phyloP scores from a whole-genome alignment of 2,888 invertebrate species.

The Psylliodes chrysocephalus region DNA sequence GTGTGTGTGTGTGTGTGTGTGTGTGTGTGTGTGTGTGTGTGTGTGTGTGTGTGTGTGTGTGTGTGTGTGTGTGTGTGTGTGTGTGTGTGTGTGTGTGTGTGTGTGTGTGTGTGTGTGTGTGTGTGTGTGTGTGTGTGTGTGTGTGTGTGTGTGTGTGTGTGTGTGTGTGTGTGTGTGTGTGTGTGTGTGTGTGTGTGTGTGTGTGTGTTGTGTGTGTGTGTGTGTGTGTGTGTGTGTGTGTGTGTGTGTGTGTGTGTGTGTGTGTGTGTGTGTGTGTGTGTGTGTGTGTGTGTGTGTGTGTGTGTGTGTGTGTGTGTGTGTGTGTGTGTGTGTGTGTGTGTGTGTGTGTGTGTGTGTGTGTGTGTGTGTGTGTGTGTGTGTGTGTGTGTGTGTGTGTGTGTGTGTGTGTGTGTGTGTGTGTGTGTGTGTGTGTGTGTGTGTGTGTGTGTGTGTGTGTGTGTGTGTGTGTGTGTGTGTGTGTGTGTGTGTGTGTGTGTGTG shows the following conservation, averaged over 20 bases:
- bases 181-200: constrained; percentile 10
- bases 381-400: constrained; percentile 10
- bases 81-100: too few species aligned
- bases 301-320: constrained; percentile 10
- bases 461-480: constrained; percentile 10
- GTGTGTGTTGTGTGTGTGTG: too few species aligned
- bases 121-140: too few species aligned
- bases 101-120: too few species aligned
- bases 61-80: too few species aligned
- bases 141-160: constrained; percentile 1
- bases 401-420: constrained; percentile 10
- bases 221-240: constrained; percentile 10
- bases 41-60: too few species aligned
- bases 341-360: constrained; percentile 10
- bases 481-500: constrained; percentile 10
- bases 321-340: constrained; percentile 10
- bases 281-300: constrained; percentile 10
- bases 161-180: constrained; percentile 10
- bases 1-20: too few species aligned
- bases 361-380: constrained; percentile 10
- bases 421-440: constrained; percentile 10
- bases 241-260: constrained; percentile 10
- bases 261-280: constrained; percentile 6
- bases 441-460: constrained; percentile 10
- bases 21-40: too few species aligned